Conservation (phyloP, 2,888 invertebrate genomes). For the Ornithoptera alexandrae region DNA sequence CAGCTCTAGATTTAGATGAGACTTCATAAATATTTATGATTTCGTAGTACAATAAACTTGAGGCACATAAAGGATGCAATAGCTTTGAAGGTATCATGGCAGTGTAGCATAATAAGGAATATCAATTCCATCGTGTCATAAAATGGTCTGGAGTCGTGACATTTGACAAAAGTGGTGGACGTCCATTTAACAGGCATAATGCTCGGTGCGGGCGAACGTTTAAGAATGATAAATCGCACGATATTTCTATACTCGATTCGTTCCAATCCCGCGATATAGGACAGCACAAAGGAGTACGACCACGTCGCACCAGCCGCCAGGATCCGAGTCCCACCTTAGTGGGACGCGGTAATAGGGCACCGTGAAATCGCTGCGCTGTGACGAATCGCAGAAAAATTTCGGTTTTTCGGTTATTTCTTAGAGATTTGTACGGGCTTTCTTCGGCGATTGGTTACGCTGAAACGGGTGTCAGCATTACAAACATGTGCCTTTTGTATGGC, state of each 20-base stretch:
- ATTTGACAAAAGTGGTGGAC: conserved; percentile 61
- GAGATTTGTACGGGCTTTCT: conserved; percentile 80
- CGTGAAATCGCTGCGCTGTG: conserved; percentile 72
- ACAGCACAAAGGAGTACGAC: conserved; percentile 56
- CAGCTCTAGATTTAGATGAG: no score
- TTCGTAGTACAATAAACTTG: background rate
- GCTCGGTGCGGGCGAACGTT: conserved; percentile 57
- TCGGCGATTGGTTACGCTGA: conserved; percentile 72
- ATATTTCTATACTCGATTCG: conserved; percentile 69
- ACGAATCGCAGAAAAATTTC: conserved; percentile 80
- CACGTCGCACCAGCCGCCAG: conserved; percentile 35
- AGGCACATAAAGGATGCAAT: background rate
- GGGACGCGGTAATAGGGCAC: conserved; percentile 66
- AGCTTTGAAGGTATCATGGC: conserved; percentile 12
- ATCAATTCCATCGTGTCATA: conserved; percentile 52
- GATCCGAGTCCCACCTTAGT: conserved; percentile 35
- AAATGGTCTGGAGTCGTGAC: conserved; percentile 66
- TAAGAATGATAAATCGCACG: conserved; percentile 76
- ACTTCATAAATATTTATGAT: background rate
- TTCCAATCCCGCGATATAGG: conserved; percentile 62
- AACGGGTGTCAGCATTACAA: conserved; percentile 77
- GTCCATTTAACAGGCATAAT: conserved; percentile 69
- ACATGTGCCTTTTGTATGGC: conserved; percentile 75
- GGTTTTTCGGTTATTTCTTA: conserved; percentile 81
- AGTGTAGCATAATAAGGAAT: conserved; percentile 32